phyloP scores from a whole-genome alignment of 2,888 invertebrate species.

The Lysandra bellargus region DNA sequence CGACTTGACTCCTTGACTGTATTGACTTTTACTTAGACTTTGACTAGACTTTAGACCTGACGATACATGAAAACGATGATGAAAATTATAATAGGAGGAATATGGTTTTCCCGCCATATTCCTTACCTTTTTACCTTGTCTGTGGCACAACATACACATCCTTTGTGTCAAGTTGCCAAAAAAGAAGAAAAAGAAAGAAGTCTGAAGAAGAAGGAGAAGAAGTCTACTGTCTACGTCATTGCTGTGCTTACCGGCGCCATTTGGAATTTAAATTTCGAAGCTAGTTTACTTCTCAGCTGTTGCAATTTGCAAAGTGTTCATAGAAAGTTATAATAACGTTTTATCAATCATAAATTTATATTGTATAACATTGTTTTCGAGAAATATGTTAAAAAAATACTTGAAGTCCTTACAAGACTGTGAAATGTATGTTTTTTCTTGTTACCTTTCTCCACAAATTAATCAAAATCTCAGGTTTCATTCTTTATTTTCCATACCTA shows the following conservation, averaged over 20 bases:
- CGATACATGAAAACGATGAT: too few relatives aligned
- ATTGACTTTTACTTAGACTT: too few relatives aligned
- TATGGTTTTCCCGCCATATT: too few relatives aligned
- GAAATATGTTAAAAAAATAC: slow-evolving; percentile 54
- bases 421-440: slow-evolving; percentile 17
- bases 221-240: too few relatives aligned
- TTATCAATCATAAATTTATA: not conserved
- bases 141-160: too few relatives aligned
- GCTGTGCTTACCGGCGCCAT: not conserved
- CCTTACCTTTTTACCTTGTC: too few relatives aligned
- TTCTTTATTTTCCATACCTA: not conserved
- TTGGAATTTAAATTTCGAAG: slow-evolving; percentile 4
- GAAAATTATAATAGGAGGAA: too few relatives aligned
- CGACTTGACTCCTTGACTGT: too few relatives aligned
- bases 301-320: slow-evolving; percentile 1
- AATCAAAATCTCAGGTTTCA: not conserved
- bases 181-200: too few relatives aligned
- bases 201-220: too few relatives aligned
- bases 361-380: slow-evolving; percentile 1
- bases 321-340: not conserved
- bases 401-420: slow-evolving; percentile 47
- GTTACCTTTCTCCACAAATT: not conserved
- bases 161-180: too few relatives aligned
- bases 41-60: too few relatives aligned
- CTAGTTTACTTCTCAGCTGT: not conserved